These are phyloP conservation scores for Aricia artaxerxes DNA, from an alignment of 2,888 invertebrate species.

Conservation along the genomic window DNA sequence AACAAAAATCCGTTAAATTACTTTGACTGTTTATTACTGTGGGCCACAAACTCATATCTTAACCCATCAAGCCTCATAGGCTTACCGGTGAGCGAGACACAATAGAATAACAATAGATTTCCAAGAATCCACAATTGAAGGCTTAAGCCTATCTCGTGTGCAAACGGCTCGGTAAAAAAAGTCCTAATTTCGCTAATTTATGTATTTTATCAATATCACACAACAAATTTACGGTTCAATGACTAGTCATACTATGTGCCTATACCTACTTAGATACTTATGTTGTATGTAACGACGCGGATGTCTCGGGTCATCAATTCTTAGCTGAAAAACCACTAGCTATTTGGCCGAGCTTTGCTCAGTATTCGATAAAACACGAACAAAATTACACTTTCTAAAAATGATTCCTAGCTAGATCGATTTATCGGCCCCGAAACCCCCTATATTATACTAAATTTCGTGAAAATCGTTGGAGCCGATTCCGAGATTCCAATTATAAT, in stretches of 20 bases:
- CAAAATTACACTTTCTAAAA: no score
- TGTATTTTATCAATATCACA: neutral
- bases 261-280: neutral
- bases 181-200: neutral
- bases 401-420: no score
- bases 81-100: no score
- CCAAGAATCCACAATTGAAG: no score
- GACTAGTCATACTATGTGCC: neutral
- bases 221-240: neutral
- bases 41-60: conserved; percentile 9
- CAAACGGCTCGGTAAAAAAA: neutral
- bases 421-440: no score
- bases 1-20: neutral
- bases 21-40: neutral
- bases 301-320: neutral
- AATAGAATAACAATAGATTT: no score
- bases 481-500: no score
- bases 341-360: no score
- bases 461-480: no score
- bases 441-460: no score
- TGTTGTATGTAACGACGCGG: neutral
- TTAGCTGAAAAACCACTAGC: neutral
- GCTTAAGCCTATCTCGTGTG: neutral
- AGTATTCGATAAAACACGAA: no score
- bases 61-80: neutral